Base-by-base conservation (phyloP, 2,113 vertebrate genomes). In the Lepisosteus osseus region DNA sequence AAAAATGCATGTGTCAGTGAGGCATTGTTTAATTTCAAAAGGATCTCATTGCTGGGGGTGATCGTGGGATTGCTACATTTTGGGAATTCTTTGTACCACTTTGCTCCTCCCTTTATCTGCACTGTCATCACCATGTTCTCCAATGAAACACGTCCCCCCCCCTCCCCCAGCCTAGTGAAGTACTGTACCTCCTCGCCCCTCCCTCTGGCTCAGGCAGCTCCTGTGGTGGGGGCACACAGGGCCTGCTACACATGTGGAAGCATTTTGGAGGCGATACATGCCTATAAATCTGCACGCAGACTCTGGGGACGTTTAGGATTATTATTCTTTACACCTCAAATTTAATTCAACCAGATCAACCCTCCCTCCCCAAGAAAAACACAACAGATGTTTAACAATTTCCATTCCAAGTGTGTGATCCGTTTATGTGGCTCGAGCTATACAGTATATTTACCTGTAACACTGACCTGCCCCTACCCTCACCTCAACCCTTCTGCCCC, bases 401-500 rank as follows among this genome's bases (percentile, higher is more conserved):
- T 40, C 51, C 51, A 51, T n/a, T 3, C 13, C 42, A 17, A 54
- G 66, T 7, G 66, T 17, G 11, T 7, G 45, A 29, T 29, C 29
- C 2, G 29, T 29, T 29, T 29, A 29, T 29, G 29, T 29, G 29
- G 29, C 29, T 29, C 29, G 29, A 29, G 29, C 29, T 29, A 29
- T 29, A 29, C 29, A 29, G 87, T 81, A 88, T 80, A 29, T 29
- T 29, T 29, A 29, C 29, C 29, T 29, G 29, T 29, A 29, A 29
- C 29, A 29, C 29, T 29, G 29, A 29, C 29, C 29, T 29, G 29
- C 29, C 29, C 29, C 29, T 29, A 29, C 2, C 29, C 29, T 29
- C 29, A 29, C 29, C 29, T 29, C 29, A 29, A 29, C 29, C 29
- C 29, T 29, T 29, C 29, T 29, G 29, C 29, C 29, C 29, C 29